Evolutionary conservation across 2,888 invertebrate species (phyloP).

Genomic region (Leptogaster cylindrica): DNA sequence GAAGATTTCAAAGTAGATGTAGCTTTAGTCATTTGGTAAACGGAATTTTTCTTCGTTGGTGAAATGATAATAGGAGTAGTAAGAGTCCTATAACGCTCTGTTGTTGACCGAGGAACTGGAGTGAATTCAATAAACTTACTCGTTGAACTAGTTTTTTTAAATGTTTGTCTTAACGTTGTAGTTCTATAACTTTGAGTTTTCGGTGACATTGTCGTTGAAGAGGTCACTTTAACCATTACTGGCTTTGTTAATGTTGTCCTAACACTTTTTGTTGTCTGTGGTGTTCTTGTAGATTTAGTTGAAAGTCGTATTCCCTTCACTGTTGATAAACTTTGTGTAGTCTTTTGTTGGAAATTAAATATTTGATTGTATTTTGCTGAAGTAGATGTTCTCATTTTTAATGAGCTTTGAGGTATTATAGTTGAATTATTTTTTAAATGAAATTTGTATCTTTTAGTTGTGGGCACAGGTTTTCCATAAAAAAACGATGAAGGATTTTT

Average conservation of each 20-base stretch:
- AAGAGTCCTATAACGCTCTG: too few species aligned
- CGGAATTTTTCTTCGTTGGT: too few species aligned
- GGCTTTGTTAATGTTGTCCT: conserved; percentile 14
- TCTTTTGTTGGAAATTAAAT: conserved; percentile 43
- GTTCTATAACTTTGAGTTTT: too few species aligned
- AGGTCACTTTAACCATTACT: too few species aligned
- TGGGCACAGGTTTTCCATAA: background rate
- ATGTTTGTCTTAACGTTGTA: too few species aligned
- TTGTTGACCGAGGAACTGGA: too few species aligned
- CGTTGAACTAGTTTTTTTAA: too few species aligned
- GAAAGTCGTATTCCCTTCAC: conserved; percentile 27
- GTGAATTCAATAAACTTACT: too few species aligned
- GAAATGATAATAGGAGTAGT: too few species aligned
- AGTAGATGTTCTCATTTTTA: conserved; percentile 42
- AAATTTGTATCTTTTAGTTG: background rate
- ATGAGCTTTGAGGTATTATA: conserved; percentile 39
- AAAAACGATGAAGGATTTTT: conserved; percentile 15
- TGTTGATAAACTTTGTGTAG: background rate
- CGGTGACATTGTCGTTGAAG: too few species aligned
- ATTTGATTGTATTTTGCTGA: conserved; percentile 12
- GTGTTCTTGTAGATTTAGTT: conserved; percentile 29
- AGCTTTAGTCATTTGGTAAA: too few species aligned
- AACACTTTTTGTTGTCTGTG: conserved; percentile 28
- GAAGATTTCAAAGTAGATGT: too few species aligned
- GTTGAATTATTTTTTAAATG: background rate